Percentiles rank a stretch among this genome's conserved stretches.
These are phyloP conservation scores for Tadarida brasiliensis DNA, from an alignment of 2,797 vertebrate species.

Conservation along the genomic window DNA sequence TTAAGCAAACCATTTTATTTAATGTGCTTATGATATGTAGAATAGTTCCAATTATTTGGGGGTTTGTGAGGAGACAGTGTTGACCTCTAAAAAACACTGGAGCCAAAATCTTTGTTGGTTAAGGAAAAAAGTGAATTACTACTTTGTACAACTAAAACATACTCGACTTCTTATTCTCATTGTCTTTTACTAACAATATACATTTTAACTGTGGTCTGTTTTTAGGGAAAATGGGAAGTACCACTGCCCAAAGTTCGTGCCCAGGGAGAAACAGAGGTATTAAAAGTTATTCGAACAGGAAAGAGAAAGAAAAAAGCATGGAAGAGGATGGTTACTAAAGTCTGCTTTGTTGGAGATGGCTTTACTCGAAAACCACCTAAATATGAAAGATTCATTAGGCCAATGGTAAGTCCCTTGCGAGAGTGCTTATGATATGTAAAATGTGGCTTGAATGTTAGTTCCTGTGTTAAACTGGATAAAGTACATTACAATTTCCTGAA, in stretches of 20 bases:
- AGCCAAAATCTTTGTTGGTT: not conserved
- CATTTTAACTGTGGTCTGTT: constrained; percentile 9
- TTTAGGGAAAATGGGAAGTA: constrained; percentile 98
- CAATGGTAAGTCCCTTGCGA: constrained; percentile 93
- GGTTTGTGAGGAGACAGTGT: not conserved
- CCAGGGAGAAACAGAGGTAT: constrained; percentile 98
- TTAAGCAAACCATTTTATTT: constrained; percentile 55
- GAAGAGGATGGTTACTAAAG: constrained; percentile 99
- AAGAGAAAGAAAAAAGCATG: constrained; percentile 99
- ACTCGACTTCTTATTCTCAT: not conserved
- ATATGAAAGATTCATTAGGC: constrained; percentile 98
- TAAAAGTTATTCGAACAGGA: constrained; percentile 97
- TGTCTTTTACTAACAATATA: constrained; percentile 23
- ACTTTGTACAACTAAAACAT: constrained; percentile 15
- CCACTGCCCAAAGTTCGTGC: constrained; percentile 98
- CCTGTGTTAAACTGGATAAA: not conserved
- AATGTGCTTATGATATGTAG: not conserved
- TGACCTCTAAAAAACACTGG: not conserved
- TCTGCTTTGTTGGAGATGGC: constrained; percentile 98
- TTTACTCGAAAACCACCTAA: constrained; percentile 99
- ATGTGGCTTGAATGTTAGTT: not conserved
- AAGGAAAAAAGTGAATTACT: not conserved
- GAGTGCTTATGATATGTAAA: no score
- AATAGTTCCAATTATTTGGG: constrained; percentile 1
- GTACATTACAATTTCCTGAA: not conserved